Evolutionary conservation across 2,888 invertebrate genomes (phyloP).

Genomic region (Urechis unicinctus): DNA sequence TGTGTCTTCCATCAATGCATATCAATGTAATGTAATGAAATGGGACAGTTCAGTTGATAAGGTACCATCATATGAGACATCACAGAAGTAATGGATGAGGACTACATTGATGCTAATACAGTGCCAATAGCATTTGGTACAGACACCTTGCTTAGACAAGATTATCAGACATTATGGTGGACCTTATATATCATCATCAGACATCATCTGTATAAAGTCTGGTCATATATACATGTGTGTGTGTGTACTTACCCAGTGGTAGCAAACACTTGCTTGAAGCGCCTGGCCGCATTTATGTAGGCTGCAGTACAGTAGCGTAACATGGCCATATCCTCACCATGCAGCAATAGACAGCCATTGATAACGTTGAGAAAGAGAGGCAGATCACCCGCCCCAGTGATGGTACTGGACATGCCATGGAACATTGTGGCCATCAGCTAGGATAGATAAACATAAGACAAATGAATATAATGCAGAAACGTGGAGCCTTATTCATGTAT

Average conservation of each 20-base stretch:
- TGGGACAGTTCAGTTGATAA: too few relatives aligned
- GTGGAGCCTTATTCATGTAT: too few relatives aligned
- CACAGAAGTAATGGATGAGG: too few relatives aligned
- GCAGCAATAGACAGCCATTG: conserved; percentile 91
- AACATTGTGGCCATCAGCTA: conserved; percentile 87
- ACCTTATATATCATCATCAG: too few relatives aligned
- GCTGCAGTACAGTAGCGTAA: conserved; percentile 93
- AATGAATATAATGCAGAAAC: too few relatives aligned
- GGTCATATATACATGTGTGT: background rate
- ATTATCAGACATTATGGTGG: too few relatives aligned
- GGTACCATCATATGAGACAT: too few relatives aligned
- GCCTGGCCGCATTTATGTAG: conserved; percentile 80
- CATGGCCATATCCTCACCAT: conserved; percentile 94
- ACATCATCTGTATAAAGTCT: background rate
- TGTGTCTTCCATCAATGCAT: background rate
- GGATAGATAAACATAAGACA: background rate
- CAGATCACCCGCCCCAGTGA: conserved; percentile 93
- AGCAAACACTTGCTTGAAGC: conserved; percentile 97
- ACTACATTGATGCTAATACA: too few relatives aligned
- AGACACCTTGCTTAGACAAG: too few relatives aligned
- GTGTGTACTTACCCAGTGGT: conserved; percentile 76
- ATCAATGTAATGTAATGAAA: too few relatives aligned
- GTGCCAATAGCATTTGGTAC: too few relatives aligned
- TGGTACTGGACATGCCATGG: conserved; percentile 95
- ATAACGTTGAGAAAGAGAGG: conserved; percentile 95